Percentiles rank a stretch among this genome's conserved stretches.
phyloP scores from a whole-genome alignment of 2,797 vertebrate genomes.

The Sebastolobus alascanus region DNA sequence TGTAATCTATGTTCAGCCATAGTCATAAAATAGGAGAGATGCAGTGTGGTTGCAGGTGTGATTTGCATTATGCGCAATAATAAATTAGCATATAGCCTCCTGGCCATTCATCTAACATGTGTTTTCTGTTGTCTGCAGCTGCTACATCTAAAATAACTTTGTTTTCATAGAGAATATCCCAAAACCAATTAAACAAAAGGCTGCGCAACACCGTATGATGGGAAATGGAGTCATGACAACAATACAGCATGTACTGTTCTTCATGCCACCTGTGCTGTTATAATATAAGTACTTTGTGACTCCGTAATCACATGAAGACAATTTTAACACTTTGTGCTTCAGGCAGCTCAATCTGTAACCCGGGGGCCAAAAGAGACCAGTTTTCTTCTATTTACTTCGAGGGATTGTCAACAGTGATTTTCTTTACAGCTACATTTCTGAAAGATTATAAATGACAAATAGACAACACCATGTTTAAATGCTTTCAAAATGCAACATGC shows the following conservation, averaged over 20 bases:
- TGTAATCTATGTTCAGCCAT: not conserved
- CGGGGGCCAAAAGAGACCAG: not conserved
- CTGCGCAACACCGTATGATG: not conserved
- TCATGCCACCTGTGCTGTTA: not conserved
- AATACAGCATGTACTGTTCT: not conserved
- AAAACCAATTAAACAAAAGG: conserved; percentile 6
- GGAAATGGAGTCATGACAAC: not conserved
- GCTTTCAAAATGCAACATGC: not conserved
- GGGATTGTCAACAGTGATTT: not conserved
- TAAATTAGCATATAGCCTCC: not conserved
- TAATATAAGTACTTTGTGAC: not conserved
- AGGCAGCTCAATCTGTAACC: not conserved
- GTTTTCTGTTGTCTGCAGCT: not conserved
- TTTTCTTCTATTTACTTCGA: not conserved
- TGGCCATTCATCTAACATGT: not conserved
- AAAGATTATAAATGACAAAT: not conserved
- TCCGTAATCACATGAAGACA: conserved; percentile 7
- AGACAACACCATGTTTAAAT: not conserved
- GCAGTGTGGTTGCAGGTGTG: not conserved
- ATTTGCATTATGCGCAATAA: not conserved
- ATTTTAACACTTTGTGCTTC: not conserved
- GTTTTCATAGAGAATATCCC: not conserved
- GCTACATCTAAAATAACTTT: not conserved
- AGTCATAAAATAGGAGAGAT: not conserved
- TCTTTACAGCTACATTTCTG: not conserved